Percentiles rank a stretch among this genome's conserved stretches.
phyloP scores from a whole-genome alignment of 2,113 vertebrate genomes.

The Gadus chalcogrammus region DNA sequence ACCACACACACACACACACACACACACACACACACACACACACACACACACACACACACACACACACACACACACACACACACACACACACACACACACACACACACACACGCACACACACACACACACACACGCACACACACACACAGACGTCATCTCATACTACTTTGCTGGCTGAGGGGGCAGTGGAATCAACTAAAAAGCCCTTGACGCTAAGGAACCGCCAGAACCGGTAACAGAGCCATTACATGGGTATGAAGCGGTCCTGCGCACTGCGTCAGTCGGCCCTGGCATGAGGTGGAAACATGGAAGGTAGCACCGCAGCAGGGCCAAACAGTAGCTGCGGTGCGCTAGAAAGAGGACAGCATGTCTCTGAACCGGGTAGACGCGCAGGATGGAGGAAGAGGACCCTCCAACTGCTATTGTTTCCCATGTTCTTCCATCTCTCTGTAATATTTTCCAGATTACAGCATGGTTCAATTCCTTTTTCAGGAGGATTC shows the following conservation, averaged over 20 bases:
- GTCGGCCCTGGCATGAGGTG: constrained; percentile 34
- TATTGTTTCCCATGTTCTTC: constrained; percentile 72
- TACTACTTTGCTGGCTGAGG: constrained; percentile 18
- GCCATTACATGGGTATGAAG: constrained; percentile 29
- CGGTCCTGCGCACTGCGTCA: constrained; percentile 18
- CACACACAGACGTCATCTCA: constrained; percentile 29
- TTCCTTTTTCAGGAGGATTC: constrained; percentile 43
- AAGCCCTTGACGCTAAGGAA: constrained; percentile 24
- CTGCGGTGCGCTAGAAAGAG: constrained; percentile 52
- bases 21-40: too few relatives aligned
- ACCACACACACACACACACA: too few relatives aligned
- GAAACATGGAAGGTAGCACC: constrained; percentile 52
- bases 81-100: too few relatives aligned
- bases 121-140: too few relatives aligned
- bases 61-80: too few relatives aligned
- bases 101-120: too few relatives aligned
- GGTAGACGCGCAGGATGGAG: constrained; percentile 51
- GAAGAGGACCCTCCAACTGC: constrained; percentile 61
- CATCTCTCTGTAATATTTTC: constrained; percentile 62
- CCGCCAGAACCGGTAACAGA: not conserved
- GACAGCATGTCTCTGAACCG: constrained; percentile 55
- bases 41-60: too few relatives aligned
- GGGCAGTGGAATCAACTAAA: constrained; percentile 16
- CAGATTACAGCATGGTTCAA: constrained; percentile 56
- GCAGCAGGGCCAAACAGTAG: constrained; percentile 41